Base-by-base conservation (phyloP, 1,140 invertebrate species). In the Drosophila tristis region DNA sequence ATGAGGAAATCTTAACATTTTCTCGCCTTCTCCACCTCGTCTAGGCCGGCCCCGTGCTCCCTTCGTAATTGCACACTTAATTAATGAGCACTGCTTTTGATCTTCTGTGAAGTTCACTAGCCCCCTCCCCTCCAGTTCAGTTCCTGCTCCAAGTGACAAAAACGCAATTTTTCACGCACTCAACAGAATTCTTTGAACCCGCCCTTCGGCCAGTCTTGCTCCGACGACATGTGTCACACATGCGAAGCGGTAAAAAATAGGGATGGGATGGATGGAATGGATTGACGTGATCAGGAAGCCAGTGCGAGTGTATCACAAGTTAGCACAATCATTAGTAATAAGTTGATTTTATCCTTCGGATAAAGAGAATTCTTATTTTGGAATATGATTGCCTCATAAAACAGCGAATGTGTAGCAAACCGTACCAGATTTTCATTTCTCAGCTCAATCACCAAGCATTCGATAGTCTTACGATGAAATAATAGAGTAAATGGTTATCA, bases 51-150 rank as follows among this genome's bases (percentile, higher is more conserved):
- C 29, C 29, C 45, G 66, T 39, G 53, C 59, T 74, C n/a, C 43
- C 35, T 59, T 60, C 67, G 79, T 72, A 84, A 87, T 89, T 87
- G 84, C 84, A 84, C 84, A 89, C 84, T 87, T 87, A 87, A 87
- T 87, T 87, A 87, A 87, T 89, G 84, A 87, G 84, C 78, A 75
- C 60, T 67, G 66, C 84, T 82, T 87, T 87, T 87, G 84, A 87
- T 87, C 79, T 87, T 89, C 74, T 78, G 70, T 74, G 59, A 87
- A 87, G 78, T 86, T 81, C 61, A 78, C 68, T 79, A 78, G 68
- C 78, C 50, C 67, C 50, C 61, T 39, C 35, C 35, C 4, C 35
- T 2, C 9, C 35, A 39, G 35, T 13, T 39, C 63, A 64, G 43
- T 49, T 49, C 16, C 68, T 35, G 44, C 39, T 49, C 42, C 72